phyloP scores from a whole-genome alignment of 2,113 vertebrate species.

The Sphaerodactylus townsendi region DNA sequence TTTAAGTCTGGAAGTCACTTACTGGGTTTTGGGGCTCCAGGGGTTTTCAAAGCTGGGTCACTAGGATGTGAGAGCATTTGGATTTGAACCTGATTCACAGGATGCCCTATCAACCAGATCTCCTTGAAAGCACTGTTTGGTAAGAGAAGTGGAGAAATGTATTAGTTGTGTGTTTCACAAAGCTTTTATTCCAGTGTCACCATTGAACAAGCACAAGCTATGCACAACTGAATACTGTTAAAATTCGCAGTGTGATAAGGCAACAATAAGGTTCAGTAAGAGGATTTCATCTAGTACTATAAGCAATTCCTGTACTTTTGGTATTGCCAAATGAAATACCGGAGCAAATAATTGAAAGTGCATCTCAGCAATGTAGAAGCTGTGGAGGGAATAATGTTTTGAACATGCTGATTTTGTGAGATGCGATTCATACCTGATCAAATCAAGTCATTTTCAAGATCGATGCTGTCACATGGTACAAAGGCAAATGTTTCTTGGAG shows the following conservation, averaged over 20 bases:
- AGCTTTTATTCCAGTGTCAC: neutral
- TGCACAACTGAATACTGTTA: neutral
- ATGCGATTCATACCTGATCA: conserved; percentile 19
- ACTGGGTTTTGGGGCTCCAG: no score
- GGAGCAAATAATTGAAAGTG: conserved; percentile 7
- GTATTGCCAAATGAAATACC: neutral
- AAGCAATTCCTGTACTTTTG: neutral
- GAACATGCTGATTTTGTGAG: conserved; percentile 3
- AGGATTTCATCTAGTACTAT: neutral
- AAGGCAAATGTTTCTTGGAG: conserved; percentile 48
- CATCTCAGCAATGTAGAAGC: neutral
- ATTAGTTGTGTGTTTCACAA: neutral
- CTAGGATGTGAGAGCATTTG: no score
- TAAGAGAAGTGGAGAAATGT: conserved; percentile 34
- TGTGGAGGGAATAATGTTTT: neutral
- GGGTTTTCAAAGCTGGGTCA: no score
- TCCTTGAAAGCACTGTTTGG: conserved; percentile 21
- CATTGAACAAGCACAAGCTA: neutral
- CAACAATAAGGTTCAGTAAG: neutral
- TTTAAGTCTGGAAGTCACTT: no score
- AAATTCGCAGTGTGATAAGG: conserved; percentile 1
- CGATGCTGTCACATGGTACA: neutral
- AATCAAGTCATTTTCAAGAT: neutral
- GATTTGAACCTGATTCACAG: no score
- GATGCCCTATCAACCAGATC: neutral